Percentiles rank a stretch among this genome's conserved stretches.
Evolutionary conservation across 2,113 vertebrate genomes (phyloP).

Genomic region (Sporophila hypoxantha): DNA sequence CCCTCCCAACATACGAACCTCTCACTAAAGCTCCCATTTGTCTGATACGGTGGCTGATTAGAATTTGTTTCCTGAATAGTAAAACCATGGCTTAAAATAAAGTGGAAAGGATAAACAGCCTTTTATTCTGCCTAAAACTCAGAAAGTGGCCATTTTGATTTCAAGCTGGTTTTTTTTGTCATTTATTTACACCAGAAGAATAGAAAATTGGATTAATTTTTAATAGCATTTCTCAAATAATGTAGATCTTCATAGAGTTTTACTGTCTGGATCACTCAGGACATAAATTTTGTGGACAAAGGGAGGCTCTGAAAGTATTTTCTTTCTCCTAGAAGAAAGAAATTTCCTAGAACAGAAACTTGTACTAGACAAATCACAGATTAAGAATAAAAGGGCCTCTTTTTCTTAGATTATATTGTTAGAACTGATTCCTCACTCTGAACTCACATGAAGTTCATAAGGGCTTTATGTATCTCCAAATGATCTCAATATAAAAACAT

Average conservation of each 20-base stretch:
- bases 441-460: not conserved
- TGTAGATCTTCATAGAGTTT: slow-evolving; percentile 28
- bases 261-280: not conserved
- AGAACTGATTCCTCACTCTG: not conserved
- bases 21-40: slow-evolving; percentile 64
- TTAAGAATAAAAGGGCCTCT: not conserved
- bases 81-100: slow-evolving; percentile 48
- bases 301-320: not conserved
- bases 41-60: slow-evolving; percentile 69
- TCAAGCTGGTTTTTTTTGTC: not conserved
- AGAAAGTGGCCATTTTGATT: slow-evolving; percentile 52
- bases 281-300: slow-evolving; percentile 5
- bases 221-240: slow-evolving; percentile 48
- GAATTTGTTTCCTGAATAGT: slow-evolving; percentile 69
- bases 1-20: slow-evolving; percentile 56
- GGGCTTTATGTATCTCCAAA: not conserved
- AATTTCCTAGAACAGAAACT: not conserved
- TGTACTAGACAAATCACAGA: not conserved
- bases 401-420: not conserved
- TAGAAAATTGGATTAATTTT: slow-evolving; percentile 55
- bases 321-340: not conserved
- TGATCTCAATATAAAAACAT: not conserved
- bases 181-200: slow-evolving; percentile 48
- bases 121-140: slow-evolving; percentile 47
- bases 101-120: slow-evolving; percentile 49